Evolutionary conservation across 2,797 vertebrate species (phyloP).

Genomic region (Vultur gryphus): DNA sequence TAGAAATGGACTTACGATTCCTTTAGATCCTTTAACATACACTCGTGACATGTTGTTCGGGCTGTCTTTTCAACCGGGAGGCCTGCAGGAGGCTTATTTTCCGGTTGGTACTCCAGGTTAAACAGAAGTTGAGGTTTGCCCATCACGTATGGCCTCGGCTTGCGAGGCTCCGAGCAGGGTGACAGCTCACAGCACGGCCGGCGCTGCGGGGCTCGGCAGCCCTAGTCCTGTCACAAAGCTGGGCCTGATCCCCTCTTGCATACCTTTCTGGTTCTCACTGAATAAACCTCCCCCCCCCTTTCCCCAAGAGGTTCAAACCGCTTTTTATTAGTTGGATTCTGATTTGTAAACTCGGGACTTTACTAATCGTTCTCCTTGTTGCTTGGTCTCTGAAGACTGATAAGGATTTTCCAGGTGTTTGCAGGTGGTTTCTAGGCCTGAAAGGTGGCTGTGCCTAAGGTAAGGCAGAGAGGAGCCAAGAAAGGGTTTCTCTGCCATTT

Average conservation of each 20-base stretch:
- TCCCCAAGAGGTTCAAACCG: accelerated
- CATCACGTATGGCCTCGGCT: accelerated
- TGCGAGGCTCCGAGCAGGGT: accelerated
- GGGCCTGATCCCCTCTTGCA: accelerated
- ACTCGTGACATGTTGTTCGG: accelerated
- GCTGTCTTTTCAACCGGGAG: too few species aligned
- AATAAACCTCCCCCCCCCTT: accelerated
- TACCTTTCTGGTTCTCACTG: accelerated
- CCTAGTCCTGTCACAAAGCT: accelerated
- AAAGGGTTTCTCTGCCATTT: background rate
- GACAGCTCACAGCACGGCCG: accelerated
- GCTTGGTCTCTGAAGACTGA: background rate
- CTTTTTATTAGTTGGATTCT: background rate
- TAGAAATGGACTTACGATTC: accelerated
- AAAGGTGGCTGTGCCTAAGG: background rate
- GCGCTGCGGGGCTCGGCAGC: accelerated
- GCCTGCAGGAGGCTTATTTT: accelerated
- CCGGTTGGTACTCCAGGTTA: accelerated
- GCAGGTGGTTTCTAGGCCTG: accelerated
- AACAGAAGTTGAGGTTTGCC: accelerated
- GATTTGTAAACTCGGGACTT: background rate
- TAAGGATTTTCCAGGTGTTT: background rate
- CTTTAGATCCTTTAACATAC: accelerated
- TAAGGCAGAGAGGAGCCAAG: background rate
- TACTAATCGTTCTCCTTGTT: accelerated